phyloP scores from a whole-genome alignment of 2,888 invertebrate species.

The Choristoneura rosaceana region DNA sequence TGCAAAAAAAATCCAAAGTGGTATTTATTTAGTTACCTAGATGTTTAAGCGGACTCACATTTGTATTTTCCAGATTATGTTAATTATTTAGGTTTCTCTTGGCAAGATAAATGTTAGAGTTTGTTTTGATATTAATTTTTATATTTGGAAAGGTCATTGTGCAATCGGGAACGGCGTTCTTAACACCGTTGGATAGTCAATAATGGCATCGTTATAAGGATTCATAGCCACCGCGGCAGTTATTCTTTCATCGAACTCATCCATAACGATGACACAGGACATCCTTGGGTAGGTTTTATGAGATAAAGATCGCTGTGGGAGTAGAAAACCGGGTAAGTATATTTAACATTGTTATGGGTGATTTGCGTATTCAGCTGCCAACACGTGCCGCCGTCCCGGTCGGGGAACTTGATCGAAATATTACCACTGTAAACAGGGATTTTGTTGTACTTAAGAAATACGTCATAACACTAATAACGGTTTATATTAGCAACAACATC shows the following conservation, averaged over 20 bases:
- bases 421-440: slow-evolving; percentile 50
- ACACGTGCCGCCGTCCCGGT: slow-evolving; percentile 66
- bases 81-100: slow-evolving; percentile 11
- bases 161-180: neutral
- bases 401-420: slow-evolving; percentile 64
- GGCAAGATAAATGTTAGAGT: neutral
- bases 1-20: neutral
- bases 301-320: slow-evolving; percentile 54
- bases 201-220: slow-evolving; percentile 26
- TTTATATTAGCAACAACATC: slow-evolving; percentile 40
- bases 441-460: slow-evolving; percentile 34
- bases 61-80: neutral
- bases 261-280: slow-evolving; percentile 27
- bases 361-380: slow-evolving; percentile 67
- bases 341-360: slow-evolving; percentile 68
- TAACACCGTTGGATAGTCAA: slow-evolving; percentile 9
- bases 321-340: slow-evolving; percentile 53
- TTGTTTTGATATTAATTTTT: neutral
- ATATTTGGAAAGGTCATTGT: neutral
- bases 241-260: slow-evolving; percentile 30
- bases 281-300: slow-evolving; percentile 50
- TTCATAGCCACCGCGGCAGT: slow-evolving; percentile 16
- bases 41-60: neutral
- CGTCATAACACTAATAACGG: slow-evolving; percentile 38
- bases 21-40: neutral